Base-by-base conservation (phyloP, 2,888 invertebrate genomes). In the Synanthedon vespiformis region DNA sequence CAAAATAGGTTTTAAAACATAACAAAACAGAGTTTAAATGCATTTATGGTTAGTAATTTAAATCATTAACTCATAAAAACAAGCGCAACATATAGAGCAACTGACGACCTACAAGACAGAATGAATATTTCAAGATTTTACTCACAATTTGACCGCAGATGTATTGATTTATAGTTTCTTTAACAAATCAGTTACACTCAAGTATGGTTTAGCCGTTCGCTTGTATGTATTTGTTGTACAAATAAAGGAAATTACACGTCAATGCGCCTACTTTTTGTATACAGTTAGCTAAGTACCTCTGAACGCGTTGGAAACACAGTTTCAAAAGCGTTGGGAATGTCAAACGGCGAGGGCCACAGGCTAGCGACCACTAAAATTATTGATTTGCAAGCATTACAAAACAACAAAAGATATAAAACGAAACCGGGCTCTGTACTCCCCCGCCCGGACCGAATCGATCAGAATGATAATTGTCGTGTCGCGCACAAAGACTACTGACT, bases 381-480 rank as follows among this genome's bases (percentile, higher is more conserved):
- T 86, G 86, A 86, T 86, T 86, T 74, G 68, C 68, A 70, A 68
- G 73, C 72, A 79, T 77, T 79, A 85, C 82, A 84, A 84, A 85
- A 86, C 83, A 86, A 86, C 85, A 85, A 85, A 87, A 85, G 83
- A 86, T 82, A 85, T 80, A 83, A 84, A 84, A 83, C 79, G 76
- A 74, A 34, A 34, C 34, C 34, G 68, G 78, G 73, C 74, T 72
- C 72, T 72, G 77, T 80, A 75, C 81, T 74, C 84, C 81, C 83
- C 80, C 84, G 80, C 83, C 77, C 82, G 62, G 72, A 65, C 72
- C 74, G 82, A 85, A 86, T 86, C 86, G 86, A 86, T 85, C 68
- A 68, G 65, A 82, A 84, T 84, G 85, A 87, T 87, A 86, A 87
- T 86, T 87, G 87, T 87, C 85, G 81, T 87, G 87, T 87, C 85